Conservation (phyloP, 92 coral and sea anemone genomes). For the Porites rus region DNA sequence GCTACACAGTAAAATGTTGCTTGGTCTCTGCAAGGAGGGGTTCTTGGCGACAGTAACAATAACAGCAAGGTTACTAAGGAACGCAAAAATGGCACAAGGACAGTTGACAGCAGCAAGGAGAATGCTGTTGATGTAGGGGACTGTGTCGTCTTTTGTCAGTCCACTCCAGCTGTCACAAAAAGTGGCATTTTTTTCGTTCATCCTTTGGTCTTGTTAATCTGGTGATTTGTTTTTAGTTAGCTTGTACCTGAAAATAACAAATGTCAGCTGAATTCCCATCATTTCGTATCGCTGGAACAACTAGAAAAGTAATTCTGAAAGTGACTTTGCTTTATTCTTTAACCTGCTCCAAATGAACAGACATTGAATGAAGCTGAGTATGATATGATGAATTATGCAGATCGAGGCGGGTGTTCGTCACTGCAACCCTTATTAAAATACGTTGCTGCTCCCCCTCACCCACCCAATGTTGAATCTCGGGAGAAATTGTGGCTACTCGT, state of each 20-base stretch:
- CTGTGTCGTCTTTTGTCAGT: background rate
- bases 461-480: too few species aligned
- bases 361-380: too few species aligned
- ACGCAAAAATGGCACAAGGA: background rate
- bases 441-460: too few species aligned
- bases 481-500: too few species aligned
- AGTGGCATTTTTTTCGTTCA: background rate
- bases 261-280: too few species aligned
- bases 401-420: too few species aligned
- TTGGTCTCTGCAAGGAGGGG: conserved; percentile 24
- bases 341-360: too few species aligned
- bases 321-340: too few species aligned
- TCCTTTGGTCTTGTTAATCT: background rate
- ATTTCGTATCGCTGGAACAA: too few species aligned
- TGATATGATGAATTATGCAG: too few species aligned
- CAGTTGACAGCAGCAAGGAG: background rate
- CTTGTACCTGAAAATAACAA: background rate
- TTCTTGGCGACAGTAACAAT: conserved; percentile 40
- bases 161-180: background rate
- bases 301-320: too few species aligned
- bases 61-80: conserved; percentile 21
- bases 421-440: too few species aligned
- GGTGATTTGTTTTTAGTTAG: background rate
- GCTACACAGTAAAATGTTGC: conserved; percentile 52
- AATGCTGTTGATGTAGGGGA: background rate